Conservation (phyloP, 2,113 vertebrate species). For the Seriola aureovittata region DNA sequence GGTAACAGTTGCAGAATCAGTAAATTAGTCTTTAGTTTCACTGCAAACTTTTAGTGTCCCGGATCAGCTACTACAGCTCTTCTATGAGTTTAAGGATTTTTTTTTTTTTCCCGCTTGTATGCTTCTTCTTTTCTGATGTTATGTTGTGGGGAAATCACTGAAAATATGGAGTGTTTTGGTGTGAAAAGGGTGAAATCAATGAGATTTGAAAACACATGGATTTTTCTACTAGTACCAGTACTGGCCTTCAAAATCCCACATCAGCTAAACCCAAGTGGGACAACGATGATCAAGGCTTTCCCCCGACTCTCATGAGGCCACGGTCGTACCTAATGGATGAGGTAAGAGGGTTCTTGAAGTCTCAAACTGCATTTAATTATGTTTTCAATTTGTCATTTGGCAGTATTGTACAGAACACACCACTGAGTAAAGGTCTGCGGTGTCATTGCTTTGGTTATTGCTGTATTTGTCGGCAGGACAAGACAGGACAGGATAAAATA, state of each 20-base stretch:
- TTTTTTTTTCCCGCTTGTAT: background rate
- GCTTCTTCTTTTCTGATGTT: background rate
- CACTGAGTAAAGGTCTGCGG: background rate
- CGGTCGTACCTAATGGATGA: background rate
- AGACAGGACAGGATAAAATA: background rate
- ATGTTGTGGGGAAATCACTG: background rate
- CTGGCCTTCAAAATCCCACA: background rate
- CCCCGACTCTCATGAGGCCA: background rate
- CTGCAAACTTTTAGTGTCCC: slow-evolving; percentile 22
- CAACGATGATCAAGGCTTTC: background rate
- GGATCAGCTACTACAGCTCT: slow-evolving; percentile 29
- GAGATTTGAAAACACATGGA: background rate
- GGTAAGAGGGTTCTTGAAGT: background rate
- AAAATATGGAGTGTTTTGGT: background rate
- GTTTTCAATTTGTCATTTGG: slow-evolving; percentile 6
- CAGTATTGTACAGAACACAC: background rate
- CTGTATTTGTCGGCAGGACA: background rate
- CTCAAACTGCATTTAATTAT: background rate
- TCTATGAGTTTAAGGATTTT: background rate
- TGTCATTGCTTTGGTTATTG: slow-evolving; percentile 1
- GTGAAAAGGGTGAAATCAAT: background rate
- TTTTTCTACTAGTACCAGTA: background rate
- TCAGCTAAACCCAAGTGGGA: background rate
- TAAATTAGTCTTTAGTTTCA: slow-evolving; percentile 50
- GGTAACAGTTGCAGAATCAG: slow-evolving; percentile 34